These are phyloP conservation scores for Catalaphyllia jardinei DNA, from an alignment of 64 coral and sea anemone species.

Conservation along the genomic window DNA sequence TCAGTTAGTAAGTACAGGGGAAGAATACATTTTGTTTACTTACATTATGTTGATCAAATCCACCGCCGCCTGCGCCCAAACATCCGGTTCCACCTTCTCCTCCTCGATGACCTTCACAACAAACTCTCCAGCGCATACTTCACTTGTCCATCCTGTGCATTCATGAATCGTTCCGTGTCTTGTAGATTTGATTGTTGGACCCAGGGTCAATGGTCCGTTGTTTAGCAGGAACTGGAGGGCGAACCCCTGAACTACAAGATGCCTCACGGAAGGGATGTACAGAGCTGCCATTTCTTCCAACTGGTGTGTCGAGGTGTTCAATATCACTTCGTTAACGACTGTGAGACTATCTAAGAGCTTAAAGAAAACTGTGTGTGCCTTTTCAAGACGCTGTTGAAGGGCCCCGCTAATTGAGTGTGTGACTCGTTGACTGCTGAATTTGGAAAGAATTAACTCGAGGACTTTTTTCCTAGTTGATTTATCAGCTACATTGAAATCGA, in stretches of 20 bases:
- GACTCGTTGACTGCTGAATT: background rate
- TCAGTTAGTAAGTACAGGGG: too few species aligned
- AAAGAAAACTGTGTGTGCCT: background rate
- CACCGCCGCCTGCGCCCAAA: conserved; percentile 35
- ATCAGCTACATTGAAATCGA: background rate
- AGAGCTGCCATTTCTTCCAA: background rate
- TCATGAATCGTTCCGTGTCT: conserved; percentile 7
- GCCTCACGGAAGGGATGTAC: conserved; percentile 30
- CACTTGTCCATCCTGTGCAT: background rate
- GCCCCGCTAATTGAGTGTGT: background rate
- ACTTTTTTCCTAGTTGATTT: background rate
- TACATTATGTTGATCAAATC: conserved; percentile 26
- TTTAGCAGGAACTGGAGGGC: conserved; percentile 20
- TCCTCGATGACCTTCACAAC: conserved; percentile 33
- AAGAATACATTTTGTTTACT: background rate
- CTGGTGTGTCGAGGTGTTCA: background rate
- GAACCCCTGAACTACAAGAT: conserved; percentile 11
- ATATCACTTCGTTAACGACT: background rate
- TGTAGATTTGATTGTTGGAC: background rate
- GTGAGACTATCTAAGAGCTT: background rate
- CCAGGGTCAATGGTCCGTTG: conserved; percentile 20
- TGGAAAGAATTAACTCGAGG: background rate
- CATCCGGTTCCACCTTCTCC: conserved; percentile 17
- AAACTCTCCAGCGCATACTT: background rate
- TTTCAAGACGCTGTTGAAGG: background rate